A percentile compares a stretch with the other conserved stretches of the same genome.
Conservation (phyloP, 2,888 invertebrate species). For the Sepiola atlantica region DNA sequence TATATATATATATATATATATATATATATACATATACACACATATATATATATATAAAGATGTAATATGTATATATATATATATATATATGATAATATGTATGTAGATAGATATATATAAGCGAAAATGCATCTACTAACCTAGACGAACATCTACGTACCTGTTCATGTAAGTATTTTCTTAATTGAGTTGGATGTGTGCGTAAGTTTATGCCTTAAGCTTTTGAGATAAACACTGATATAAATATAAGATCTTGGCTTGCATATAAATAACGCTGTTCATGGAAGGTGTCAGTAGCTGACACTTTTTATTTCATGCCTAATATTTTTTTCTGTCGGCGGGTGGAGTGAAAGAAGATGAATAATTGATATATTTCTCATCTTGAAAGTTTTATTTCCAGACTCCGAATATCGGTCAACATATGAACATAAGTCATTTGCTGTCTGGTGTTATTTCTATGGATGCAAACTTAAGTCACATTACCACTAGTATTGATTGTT, state of each 20-base stretch:
- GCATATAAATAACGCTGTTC: background rate
- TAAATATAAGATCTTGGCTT: background rate
- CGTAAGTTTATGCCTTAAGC: background rate
- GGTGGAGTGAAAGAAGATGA: background rate
- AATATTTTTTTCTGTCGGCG: background rate
- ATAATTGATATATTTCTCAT: background rate
- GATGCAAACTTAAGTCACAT: background rate
- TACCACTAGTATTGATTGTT: background rate
- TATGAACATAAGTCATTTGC: background rate
- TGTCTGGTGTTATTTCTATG: background rate
- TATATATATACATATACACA: too few relatives aligned
- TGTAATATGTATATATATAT: too few relatives aligned
- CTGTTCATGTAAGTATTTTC: too few relatives aligned
- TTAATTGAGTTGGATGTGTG: background rate
- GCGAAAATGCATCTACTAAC: too few relatives aligned
- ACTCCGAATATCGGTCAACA: background rate
- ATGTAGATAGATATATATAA: too few relatives aligned
- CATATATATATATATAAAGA: too few relatives aligned
- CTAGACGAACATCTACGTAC: too few relatives aligned
- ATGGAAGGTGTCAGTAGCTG: background rate
- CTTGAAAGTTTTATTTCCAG: background rate
- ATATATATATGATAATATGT: too few relatives aligned
- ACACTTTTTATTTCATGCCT: background rate
- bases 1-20: too few relatives aligned
- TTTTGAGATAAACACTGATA: background rate